Conservation (phyloP, 2,113 vertebrate species). For the Anhinga rufa region DNA sequence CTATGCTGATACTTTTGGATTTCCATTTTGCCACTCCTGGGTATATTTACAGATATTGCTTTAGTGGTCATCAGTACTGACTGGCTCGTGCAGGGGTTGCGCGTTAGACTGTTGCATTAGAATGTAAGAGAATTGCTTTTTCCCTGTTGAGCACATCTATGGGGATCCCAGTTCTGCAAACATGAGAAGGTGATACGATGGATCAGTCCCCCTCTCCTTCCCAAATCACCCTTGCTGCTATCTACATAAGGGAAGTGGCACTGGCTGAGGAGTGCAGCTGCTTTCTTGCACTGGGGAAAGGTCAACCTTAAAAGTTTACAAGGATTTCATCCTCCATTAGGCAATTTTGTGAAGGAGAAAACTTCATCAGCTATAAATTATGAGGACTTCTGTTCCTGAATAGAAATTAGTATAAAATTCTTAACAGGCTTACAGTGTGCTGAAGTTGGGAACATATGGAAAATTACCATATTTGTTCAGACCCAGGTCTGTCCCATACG, state of each 20-base stretch:
- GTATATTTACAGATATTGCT: neutral
- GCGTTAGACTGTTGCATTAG: neutral
- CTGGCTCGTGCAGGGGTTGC: accelerated
- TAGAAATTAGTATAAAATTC: neutral
- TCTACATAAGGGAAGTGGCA: neutral
- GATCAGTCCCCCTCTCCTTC: neutral
- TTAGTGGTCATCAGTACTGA: neutral
- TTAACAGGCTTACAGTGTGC: neutral
- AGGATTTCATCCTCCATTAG: neutral
- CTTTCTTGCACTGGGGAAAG: neutral
- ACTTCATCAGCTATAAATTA: neutral
- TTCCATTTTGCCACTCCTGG: neutral
- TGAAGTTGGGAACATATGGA: neutral
- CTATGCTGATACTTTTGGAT: neutral
- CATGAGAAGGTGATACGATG: accelerated
- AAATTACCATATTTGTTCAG: neutral
- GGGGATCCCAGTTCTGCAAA: neutral
- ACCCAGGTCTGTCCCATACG: neutral
- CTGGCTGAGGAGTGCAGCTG: neutral
- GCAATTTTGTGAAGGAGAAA: neutral
- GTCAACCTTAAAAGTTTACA: neutral
- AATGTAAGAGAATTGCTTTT: neutral
- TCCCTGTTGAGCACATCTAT: neutral
- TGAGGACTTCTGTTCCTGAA: neutral
- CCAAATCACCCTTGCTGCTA: neutral